phyloP scores from a whole-genome alignment of 2,797 vertebrate species.

The Hafferia zeledoni region DNA sequence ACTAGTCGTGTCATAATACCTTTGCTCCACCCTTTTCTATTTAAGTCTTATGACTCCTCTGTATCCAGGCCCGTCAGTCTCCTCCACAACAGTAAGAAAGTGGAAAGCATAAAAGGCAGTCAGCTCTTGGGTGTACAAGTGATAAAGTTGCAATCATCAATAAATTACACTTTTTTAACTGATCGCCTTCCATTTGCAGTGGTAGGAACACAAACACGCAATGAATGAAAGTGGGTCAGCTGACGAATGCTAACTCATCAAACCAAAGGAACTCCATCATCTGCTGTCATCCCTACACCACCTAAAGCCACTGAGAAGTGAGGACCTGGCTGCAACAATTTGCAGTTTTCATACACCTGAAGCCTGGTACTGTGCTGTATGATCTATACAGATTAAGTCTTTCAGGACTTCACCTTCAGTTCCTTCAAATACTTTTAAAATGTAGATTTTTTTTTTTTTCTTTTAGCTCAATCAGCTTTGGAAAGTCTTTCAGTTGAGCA shows the following conservation, averaged over 20 bases:
- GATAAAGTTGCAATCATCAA: background rate
- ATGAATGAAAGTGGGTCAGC: background rate
- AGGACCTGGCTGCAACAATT: background rate
- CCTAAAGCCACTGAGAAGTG: background rate
- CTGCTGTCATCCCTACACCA: background rate
- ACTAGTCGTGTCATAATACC: background rate
- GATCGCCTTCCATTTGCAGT: background rate
- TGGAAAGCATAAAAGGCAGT: background rate
- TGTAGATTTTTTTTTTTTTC: background rate
- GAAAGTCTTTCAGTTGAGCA: background rate
- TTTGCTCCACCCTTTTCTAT: background rate
- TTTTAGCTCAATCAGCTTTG: background rate
- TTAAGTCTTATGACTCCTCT: background rate
- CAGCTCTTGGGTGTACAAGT: background rate
- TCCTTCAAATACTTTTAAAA: background rate
- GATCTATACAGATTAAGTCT: background rate
- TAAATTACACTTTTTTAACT: background rate
- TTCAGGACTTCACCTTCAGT: background rate
- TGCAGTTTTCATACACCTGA: background rate
- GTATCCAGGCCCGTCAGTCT: background rate
- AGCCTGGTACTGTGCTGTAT: background rate
- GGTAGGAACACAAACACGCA: background rate
- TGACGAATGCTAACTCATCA: background rate
- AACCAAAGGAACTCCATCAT: background rate
- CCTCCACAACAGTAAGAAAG: background rate